phyloP scores from a whole-genome alignment of 2,797 vertebrate species.

The Taenioides sp. region DNA sequence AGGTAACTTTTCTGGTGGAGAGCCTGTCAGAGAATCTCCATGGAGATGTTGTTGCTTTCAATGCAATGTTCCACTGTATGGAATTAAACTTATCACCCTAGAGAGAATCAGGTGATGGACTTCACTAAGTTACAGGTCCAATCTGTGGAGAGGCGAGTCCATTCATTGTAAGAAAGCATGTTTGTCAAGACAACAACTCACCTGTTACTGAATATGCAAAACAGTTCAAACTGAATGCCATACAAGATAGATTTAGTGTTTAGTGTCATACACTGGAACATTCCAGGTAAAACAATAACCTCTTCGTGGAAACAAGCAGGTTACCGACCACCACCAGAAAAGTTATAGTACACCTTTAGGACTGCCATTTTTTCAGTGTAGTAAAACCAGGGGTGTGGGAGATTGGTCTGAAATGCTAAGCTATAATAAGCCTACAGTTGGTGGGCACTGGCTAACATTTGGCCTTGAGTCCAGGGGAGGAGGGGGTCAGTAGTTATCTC shows the following conservation, averaged over 20 bases:
- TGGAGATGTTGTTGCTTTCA: background rate
- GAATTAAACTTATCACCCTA: no score
- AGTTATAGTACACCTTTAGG: background rate
- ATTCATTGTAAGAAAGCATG: no score
- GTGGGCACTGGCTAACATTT: slow-evolving; percentile 20
- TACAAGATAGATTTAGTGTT: no score
- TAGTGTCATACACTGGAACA: no score
- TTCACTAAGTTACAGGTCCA: no score
- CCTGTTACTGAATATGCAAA: no score
- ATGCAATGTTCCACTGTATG: background rate
- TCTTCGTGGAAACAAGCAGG: background rate
- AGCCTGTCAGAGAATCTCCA: background rate
- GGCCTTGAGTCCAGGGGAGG: slow-evolving; percentile 8
- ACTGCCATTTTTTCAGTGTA: background rate
- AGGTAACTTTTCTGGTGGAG: background rate
- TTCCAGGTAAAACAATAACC: background rate
- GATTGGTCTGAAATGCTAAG: slow-evolving; percentile 18
- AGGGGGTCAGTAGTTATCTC: slow-evolving; percentile 88
- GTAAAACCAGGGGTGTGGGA: slow-evolving; percentile 29
- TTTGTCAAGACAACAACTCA: background rate
- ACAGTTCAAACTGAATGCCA: no score
- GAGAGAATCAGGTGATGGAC: no score
- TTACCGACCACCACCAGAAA: background rate
- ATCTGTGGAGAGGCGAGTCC: background rate
- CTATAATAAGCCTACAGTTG: slow-evolving; percentile 21